phyloP scores from a whole-genome alignment of 2,797 vertebrate species.

The Notamacropus eugenii region DNA sequence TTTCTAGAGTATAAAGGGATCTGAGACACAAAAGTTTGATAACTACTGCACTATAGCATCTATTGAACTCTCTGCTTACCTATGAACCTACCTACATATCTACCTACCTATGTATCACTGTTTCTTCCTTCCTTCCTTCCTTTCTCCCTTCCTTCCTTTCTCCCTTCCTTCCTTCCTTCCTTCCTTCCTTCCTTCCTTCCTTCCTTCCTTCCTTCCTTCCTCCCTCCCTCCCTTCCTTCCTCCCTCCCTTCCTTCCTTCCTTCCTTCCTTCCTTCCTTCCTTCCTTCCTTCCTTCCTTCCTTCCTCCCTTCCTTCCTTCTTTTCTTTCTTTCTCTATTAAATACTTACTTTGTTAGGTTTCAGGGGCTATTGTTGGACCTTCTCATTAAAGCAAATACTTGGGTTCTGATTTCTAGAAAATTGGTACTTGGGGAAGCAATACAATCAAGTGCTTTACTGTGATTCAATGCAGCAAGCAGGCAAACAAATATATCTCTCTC shows the following conservation, averaged over 20 bases:
- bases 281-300: no score
- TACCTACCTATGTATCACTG: fast-evolving
- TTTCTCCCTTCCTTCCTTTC: neutral
- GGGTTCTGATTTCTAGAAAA: neutral
- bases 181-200: no score
- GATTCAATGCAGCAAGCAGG: neutral
- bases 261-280: no score
- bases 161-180: no score
- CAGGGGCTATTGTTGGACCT: neutral
- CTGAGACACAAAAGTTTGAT: neutral
- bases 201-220: no score
- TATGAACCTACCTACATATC: neutral
- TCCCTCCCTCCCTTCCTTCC: neutral
- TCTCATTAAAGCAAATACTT: neutral
- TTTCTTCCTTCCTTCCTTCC: neutral
- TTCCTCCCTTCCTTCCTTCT: no score
- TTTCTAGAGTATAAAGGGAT: neutral
- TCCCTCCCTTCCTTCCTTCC: neutral
- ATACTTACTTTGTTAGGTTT: neutral
- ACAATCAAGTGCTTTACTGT: neutral
- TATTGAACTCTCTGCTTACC: neutral
- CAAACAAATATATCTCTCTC: neutral
- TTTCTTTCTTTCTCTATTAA: neutral
- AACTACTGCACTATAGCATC: neutral
- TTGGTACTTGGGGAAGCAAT: neutral